Base-by-base conservation (phyloP, 2,888 invertebrate species). In the Cephonodes hylas region DNA sequence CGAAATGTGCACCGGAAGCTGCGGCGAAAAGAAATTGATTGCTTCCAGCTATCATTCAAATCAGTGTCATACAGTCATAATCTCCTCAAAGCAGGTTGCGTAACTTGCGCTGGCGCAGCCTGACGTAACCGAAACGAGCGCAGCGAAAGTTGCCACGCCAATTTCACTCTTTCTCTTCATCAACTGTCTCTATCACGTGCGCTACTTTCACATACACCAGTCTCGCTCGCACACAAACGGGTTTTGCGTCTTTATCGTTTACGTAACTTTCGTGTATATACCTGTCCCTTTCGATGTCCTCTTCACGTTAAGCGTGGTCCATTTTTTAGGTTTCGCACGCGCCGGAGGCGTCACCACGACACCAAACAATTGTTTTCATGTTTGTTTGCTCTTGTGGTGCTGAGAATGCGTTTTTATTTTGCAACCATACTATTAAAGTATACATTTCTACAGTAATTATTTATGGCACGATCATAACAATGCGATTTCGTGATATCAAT, bases 61-160 rank as follows among this genome's bases (percentile, higher is more conserved):
- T 86, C 86, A 89, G 86, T 89, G 87, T 87, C 88, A 88, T 84
- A 85, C 83, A 84, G 72, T 83, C 87, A 89, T 91, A 89, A 90
- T 88, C 86, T 85, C 81, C 80, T 78, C 79, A 76, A 74, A 65
- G 70, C 65, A 53, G 64, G 70, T 91, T 91, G 77, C 85, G 81
- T 81, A 91, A 91, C 70, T 62, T 75, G 74, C 66, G 67, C 48
- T 53, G 48, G 48, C 48, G 48, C 48, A 53, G 48, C 27, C 48
- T 91, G 91, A 91, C 88, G 91, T 89, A 92, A 92, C 81, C 77
- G 80, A 87, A 91, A 86, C 85, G 85, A 83, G 88, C 87, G 85
- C 91, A 88, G 91, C 84, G 92, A 92, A 92, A 92, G 92, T 89
- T 86, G 78, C 83, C 78, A 79, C 85, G 81, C 79, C 81, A 90